Conservation (phyloP, 2,888 invertebrate genomes). For the Elysia crispata region DNA sequence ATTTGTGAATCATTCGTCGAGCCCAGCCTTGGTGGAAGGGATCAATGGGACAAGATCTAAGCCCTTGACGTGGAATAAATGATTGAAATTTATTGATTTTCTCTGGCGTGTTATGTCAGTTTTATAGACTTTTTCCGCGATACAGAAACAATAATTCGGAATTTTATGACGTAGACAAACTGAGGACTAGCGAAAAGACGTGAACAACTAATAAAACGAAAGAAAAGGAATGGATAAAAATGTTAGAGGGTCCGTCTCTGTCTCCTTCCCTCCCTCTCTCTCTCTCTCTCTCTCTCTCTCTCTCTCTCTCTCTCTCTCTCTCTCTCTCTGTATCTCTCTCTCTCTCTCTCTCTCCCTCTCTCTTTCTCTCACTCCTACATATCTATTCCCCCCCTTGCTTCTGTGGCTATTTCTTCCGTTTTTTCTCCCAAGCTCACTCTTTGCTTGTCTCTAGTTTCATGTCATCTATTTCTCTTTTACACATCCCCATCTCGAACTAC, state of each 20-base stretch:
- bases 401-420: not conserved
- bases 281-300: not conserved
- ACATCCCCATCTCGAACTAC: too few relatives aligned
- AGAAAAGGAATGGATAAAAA: not conserved
- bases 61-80: too few relatives aligned
- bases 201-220: too few relatives aligned
- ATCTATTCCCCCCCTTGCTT: not conserved
- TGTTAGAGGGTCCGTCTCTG: not conserved
- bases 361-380: not conserved
- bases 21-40: too few relatives aligned
- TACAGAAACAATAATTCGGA: too few relatives aligned
- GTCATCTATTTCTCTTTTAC: too few relatives aligned
- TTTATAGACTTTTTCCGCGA: too few relatives aligned
- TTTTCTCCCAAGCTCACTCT: too few relatives aligned
- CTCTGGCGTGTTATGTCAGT: too few relatives aligned
- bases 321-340: slow-evolving; percentile 31
- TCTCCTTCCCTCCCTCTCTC: not conserved
- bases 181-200: not conserved
- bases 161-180: not conserved
- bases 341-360: not conserved
- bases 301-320: not conserved
- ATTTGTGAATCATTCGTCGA: too few relatives aligned
- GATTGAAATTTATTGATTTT: too few relatives aligned
- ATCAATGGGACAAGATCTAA: too few relatives aligned
- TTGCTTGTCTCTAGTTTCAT: not conserved